phyloP scores from a whole-genome alignment of 2,797 vertebrate genomes.

The Microcaecilia unicolor region DNA sequence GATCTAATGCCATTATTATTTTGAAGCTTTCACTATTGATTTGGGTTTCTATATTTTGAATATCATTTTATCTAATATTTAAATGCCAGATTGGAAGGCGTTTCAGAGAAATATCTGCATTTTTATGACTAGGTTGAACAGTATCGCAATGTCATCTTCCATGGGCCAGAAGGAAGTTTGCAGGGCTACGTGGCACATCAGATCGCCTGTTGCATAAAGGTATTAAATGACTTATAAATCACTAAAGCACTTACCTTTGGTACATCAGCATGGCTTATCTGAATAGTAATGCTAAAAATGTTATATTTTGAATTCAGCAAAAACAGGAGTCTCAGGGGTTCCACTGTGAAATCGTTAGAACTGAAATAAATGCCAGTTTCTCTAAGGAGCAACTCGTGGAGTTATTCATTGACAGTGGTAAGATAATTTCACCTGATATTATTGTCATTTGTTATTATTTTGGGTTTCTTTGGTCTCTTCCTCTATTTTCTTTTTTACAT shows the following conservation, averaged over 20 bases:
- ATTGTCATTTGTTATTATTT: neutral
- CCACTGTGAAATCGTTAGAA: conserved; percentile 72
- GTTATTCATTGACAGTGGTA: conserved; percentile 80
- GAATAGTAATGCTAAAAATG: conserved; percentile 12
- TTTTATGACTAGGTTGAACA: conserved; percentile 87
- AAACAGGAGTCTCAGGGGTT: conserved; percentile 73
- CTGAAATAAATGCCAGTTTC: conserved; percentile 74
- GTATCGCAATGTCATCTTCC: conserved; percentile 85
- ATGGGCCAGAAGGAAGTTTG: conserved; percentile 87
- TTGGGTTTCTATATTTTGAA: neutral
- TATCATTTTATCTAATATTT: too few relatives aligned
- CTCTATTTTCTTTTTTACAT: too few relatives aligned
- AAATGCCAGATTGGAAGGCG: too few relatives aligned
- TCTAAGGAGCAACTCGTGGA: conserved; percentile 84
- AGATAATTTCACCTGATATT: conserved; percentile 18
- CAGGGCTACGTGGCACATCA: conserved; percentile 78
- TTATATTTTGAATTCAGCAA: conserved; percentile 53
- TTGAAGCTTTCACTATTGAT: too few relatives aligned
- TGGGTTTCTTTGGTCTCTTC: too few relatives aligned
- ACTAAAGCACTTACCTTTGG: neutral
- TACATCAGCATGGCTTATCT: neutral
- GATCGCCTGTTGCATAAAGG: conserved; percentile 81
- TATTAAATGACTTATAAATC: conserved; percentile 23
- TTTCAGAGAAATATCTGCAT: too few relatives aligned
- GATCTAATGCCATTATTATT: too few relatives aligned